Conservation (phyloP, 1,140 invertebrate species). For the Physella acuta region DNA sequence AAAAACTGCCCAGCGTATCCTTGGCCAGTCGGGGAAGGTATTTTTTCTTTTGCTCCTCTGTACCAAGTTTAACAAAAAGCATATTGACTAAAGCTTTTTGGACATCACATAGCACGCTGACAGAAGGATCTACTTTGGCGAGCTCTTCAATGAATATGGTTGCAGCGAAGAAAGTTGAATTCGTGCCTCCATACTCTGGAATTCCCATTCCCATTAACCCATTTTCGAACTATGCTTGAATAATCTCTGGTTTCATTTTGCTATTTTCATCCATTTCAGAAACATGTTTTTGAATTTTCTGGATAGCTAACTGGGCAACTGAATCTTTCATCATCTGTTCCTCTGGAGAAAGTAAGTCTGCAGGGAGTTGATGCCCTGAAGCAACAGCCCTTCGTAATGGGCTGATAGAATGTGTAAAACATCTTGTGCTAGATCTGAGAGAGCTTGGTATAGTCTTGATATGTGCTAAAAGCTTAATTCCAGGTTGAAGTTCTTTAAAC, state of each 20-base stretch:
- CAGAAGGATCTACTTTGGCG: slow-evolving; percentile 86
- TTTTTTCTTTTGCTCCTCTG: slow-evolving; percentile 67
- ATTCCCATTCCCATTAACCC: slow-evolving; percentile 94
- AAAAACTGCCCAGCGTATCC: slow-evolving; percentile 79
- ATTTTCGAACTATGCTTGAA: slow-evolving; percentile 79
- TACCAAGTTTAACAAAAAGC: slow-evolving; percentile 63
- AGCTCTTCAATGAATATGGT: slow-evolving; percentile 91
- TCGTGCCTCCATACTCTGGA: slow-evolving; percentile 85
- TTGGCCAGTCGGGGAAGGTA: slow-evolving; percentile 65
- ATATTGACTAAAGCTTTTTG: slow-evolving; percentile 92
- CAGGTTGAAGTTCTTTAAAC: background rate
- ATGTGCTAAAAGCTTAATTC: background rate
- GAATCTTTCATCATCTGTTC: slow-evolving; percentile 56
- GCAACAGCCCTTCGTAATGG: background rate
- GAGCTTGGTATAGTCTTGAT: background rate
- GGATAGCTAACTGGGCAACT: slow-evolving; percentile 76
- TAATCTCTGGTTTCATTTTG: slow-evolving; percentile 73
- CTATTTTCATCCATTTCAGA: slow-evolving; percentile 89
- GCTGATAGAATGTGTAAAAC: background rate
- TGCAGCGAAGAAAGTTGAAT: slow-evolving; percentile 83
- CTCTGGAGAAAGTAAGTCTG: slow-evolving; percentile 43
- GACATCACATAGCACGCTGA: slow-evolving; percentile 85
- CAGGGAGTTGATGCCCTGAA: slow-evolving; percentile 1
- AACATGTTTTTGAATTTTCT: slow-evolving; percentile 84
- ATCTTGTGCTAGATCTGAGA: background rate